These are phyloP conservation scores for Pionites leucogaster DNA, from an alignment of 2,113 vertebrate species.

Conservation along the genomic window DNA sequence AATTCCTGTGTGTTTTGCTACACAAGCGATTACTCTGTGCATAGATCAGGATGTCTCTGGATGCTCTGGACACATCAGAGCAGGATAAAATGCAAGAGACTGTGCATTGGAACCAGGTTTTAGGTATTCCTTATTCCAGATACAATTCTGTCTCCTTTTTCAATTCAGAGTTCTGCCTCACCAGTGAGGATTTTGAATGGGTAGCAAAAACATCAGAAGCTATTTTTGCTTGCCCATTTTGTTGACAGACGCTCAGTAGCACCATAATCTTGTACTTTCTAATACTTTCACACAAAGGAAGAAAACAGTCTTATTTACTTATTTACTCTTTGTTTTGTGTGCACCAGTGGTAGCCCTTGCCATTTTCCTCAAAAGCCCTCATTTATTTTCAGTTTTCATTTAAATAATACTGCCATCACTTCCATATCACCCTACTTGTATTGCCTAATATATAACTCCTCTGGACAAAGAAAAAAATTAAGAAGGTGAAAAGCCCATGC, in stretches of 20 bases:
- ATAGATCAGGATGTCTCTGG: background rate
- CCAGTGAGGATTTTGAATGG: background rate
- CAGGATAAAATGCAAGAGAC: background rate
- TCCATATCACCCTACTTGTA: background rate
- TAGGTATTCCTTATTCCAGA: background rate
- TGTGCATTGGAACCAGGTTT: rapidly evolving
- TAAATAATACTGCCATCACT: background rate
- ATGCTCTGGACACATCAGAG: background rate
- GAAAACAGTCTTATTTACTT: background rate
- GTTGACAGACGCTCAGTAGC: background rate
- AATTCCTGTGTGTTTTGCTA: background rate
- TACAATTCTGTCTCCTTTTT: background rate
- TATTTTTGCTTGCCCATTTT: background rate
- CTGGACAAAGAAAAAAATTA: background rate
- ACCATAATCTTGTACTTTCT: background rate
- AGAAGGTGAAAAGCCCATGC: background rate
- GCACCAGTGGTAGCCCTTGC: background rate
- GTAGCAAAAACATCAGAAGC: background rate
- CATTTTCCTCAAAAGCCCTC: background rate
- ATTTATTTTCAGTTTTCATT: background rate
- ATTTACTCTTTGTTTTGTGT: background rate
- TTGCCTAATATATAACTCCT: background rate
- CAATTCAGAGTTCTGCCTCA: background rate
- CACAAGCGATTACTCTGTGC: rapidly evolving
- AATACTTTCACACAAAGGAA: background rate